Base-by-base conservation (phyloP, 2,888 invertebrate species). In the Agrotis puta region DNA sequence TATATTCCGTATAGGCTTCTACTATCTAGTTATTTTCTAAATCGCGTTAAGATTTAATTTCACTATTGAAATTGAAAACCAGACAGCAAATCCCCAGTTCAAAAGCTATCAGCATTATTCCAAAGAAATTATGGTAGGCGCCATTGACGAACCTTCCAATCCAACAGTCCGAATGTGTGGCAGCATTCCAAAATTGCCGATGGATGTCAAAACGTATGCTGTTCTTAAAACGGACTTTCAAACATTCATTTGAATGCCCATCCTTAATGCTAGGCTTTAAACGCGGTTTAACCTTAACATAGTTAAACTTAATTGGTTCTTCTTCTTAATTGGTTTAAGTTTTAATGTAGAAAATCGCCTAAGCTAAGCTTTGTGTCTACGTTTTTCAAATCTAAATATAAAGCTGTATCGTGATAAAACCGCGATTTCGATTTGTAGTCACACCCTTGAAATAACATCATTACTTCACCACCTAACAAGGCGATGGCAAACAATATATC, bases 391-490 rank as follows among this genome's bases (percentile, higher is more conserved):
- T n/a, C 14, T 58, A 56, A 6, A 24, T 63, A 11, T 5, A 64
- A 27, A 43, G 24, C 16, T 18, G 11, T 14, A 11, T 50, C 22
- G 48, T 65, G 24, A 50, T 50, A 43, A 24, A 50, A 16, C 50
- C 20, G 20, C 33, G 16, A 27, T 61, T 51, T 20, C 39, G 0
- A 39, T 53, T 53, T n/a, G 11, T 24, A 24, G 20, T 51, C 24
- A 20, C 24, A 51, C 50, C 50, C 39, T 74, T 66, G 66, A 57
- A 51, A 47, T 58, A 57, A 27, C 20, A 43, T 63, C 4, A 65
- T 33, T 20, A 72, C 74, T 57, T 33, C 24, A 39, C 22, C 27
- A 45, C 16, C 33, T 64, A 62, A 64, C 22, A 16, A 18, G 18
- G 13, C 39, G 11, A 39, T 39, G 11, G 39, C 43, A 70, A 50